phyloP scores from a whole-genome alignment of 2,113 vertebrate genomes.

The Ursus arctos region DNA sequence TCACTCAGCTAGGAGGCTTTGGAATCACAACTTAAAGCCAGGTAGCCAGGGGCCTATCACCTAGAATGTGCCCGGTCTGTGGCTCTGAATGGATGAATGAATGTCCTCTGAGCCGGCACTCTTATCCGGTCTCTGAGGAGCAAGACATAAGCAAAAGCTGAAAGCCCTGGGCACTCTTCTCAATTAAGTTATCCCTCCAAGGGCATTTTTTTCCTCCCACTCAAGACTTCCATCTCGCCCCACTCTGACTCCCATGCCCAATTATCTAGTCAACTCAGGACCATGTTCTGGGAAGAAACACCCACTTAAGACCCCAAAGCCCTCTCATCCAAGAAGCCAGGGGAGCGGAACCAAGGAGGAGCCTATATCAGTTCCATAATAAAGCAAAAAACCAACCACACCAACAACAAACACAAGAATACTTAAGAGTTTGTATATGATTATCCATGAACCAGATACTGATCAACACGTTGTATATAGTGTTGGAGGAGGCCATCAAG shows the following conservation, averaged over 20 bases:
- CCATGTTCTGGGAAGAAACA: neutral
- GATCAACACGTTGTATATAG: neutral
- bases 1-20: neutral
- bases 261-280: neutral
- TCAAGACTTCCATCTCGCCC: neutral
- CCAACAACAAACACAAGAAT: neutral
- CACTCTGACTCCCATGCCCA: neutral
- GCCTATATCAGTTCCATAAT: neutral
- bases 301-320: neutral
- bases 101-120: neutral
- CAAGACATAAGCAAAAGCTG: neutral
- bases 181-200: neutral
- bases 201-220: neutral
- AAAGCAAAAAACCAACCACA: neutral
- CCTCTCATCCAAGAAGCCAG: neutral
- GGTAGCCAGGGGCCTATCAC: neutral
- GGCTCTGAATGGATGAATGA: neutral
- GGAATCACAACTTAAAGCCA: neutral
- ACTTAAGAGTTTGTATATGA: neutral
- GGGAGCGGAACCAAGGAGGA: neutral
- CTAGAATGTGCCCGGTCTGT: neutral
- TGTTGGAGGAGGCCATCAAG: neutral
- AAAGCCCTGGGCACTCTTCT: neutral
- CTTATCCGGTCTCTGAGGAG: neutral
- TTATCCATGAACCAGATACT: neutral